Evolutionary conservation across 2,888 invertebrate genomes (phyloP), one percentile per base, ranked within the genome.

Genomic region (Eupithecia centaureata): DNA sequence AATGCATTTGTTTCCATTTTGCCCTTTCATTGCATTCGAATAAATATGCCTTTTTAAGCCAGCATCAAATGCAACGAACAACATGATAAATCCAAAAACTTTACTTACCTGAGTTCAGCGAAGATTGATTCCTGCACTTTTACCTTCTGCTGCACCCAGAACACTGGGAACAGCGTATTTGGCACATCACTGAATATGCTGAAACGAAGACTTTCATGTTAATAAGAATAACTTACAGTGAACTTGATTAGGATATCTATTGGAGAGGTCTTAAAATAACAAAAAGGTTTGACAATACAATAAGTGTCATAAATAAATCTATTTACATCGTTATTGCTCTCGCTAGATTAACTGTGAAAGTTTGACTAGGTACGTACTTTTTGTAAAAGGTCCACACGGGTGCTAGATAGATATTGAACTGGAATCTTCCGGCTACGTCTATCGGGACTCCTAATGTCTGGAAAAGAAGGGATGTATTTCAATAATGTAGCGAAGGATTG

Each of bases 101-200:
- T 0, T 22, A 38, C 47, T 28, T 28, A 63, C 69, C 69, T 57
- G 57, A 70, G 70, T 27, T 95, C 94, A 0, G 86, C 81, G 0
- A 94, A 90, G 58, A 96, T 82, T 0, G 93, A 86, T 0, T 94
- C 92, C 0, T 95, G 94, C 1, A 96, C 90, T n/a, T 86, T 84
- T 2, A 95, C 96, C 67, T 91, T 94, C 80, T 97, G 95, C 78
- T 96, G 95, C 77, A 97, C 96, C 97, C 97, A 97, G 68, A 97
- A 94, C 63, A 96, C 94, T 0, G 97, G 97, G 76, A 97, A 95
- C 82, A 95, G 95, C 74, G 96, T 93, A 61, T 88, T 94, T 1
- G 96, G 97, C 0, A 96, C 94, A 12, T 32, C 32, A 5, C 18
- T 32, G 12, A 57, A 57, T 3, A 32, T 57, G 30, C 57, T 57